A percentile compares a stretch with the other conserved stretches of the same genome.
phyloP scores from a whole-genome alignment of 2,797 vertebrate species.

The Sarcophilus harrisii region DNA sequence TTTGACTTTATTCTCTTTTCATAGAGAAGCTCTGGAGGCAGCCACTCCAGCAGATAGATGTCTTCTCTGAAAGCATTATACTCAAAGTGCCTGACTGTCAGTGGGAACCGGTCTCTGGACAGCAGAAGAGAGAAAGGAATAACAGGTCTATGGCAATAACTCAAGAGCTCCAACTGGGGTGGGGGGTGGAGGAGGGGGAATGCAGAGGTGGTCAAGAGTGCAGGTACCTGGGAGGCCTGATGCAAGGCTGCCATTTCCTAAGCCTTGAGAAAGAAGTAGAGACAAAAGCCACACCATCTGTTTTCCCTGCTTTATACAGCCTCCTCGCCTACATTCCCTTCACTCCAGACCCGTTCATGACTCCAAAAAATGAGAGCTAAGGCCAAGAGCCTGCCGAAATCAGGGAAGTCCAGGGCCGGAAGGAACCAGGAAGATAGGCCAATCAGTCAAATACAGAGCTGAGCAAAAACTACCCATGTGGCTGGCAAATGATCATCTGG shows the following conservation, averaged over 20 bases:
- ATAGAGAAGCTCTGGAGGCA: slow-evolving; percentile 41
- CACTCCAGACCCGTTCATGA: neutral
- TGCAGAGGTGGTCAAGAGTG: slow-evolving; percentile 79
- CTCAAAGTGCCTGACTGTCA: slow-evolving; percentile 65
- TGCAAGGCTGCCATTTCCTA: slow-evolving; percentile 60
- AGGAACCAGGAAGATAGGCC: neutral
- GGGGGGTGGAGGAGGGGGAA: slow-evolving; percentile 43
- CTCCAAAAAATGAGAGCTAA: neutral
- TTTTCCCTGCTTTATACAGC: slow-evolving; percentile 17
- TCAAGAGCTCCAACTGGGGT: slow-evolving; percentile 76
- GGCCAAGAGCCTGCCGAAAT: neutral
- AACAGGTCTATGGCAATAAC: slow-evolving; percentile 76
- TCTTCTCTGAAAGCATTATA: slow-evolving; percentile 28
- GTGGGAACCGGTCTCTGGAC: slow-evolving; percentile 74
- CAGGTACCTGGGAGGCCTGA: slow-evolving; percentile 75
- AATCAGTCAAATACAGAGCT: neutral
- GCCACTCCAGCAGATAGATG: slow-evolving; percentile 34
- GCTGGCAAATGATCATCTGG: neutral
- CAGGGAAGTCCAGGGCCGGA: neutral
- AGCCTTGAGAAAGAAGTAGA: slow-evolving; percentile 60
- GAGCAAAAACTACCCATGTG: neutral
- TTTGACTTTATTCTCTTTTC: slow-evolving; percentile 49
- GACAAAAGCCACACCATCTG: slow-evolving; percentile 55
- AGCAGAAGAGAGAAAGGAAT: slow-evolving; percentile 73
- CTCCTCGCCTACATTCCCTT: slow-evolving; percentile 5